Evolutionary conservation across 2,888 invertebrate genomes (phyloP), one percentile per base, ranked within the genome.

Genomic region (Andricus curvator): DNA sequence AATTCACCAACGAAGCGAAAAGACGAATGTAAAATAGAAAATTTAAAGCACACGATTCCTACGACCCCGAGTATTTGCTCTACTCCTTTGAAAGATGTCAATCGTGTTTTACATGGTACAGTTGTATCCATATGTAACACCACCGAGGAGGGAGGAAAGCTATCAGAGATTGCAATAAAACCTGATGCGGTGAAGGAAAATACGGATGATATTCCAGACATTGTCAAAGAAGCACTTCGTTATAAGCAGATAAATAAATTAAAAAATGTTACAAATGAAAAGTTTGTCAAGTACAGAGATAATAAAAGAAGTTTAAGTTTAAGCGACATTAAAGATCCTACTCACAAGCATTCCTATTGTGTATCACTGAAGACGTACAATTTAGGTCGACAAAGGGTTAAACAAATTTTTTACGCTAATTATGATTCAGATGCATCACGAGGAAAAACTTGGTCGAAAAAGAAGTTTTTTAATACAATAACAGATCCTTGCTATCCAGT

Each of bases 401-500:
- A 90, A 82, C 84, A 88, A 41, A 86, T 85, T 77, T 70, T 88
- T 25, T 85, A 87, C 79, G 81, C 86, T 4, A 85, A 89, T 79
- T 85, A 85, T 70, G 82, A 86, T 15, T 77, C 82, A 13, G 83
- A 88, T 62, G 86, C 86, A 5, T 91, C 93, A 0, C 51, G n/a
- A 74, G 92, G 93, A 2, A 93, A 93, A 70, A 89, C 89, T n/a
- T 83, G 91, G 56, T 82, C 88, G 2, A 66, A 64, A 3, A 93
- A 93, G 81, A 93, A 93, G 60, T 94, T 94, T 80, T 95, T 94
- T 44, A 95, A 95, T 89, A 96, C 97, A 0, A 96, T 97, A 78
- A 95, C 96, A 67, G 97, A 97, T 92, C 97, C 97, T 1, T 94
- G 94, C 82, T 96, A 95, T 93, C 97, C 97, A 0, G 95, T 96